Evolutionary conservation across 2,888 invertebrate species (phyloP).

Genomic region (Tipula lateralis): DNA sequence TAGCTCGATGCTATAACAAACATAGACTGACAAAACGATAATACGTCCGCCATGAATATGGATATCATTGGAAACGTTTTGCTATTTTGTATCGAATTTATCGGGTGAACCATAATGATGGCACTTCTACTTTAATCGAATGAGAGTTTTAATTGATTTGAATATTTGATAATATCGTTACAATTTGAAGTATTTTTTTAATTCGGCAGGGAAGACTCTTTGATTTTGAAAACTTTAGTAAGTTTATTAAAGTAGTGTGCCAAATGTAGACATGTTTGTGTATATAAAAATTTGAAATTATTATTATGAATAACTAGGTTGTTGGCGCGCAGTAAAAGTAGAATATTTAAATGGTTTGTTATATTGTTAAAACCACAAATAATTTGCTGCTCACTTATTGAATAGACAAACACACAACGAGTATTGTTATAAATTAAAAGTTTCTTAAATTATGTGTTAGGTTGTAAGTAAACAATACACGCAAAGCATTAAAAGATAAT

Average conservation of each 20-base stretch:
- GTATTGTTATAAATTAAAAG: not conserved
- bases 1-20: no score
- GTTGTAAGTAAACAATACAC: no score
- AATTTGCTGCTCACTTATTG: not conserved
- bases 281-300: not conserved
- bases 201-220: not conserved
- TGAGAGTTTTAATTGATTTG: no score
- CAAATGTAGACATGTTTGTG: not conserved
- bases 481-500: not conserved
- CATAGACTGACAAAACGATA: no score
- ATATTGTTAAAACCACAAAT: not conserved
- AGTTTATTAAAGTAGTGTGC: not conserved
- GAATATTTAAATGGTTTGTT: not conserved
- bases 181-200: no score
- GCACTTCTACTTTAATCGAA: no score
- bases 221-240: not conserved
- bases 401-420: not conserved
- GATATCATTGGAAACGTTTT: no score
- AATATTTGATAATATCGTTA: no score
- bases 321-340: no score
- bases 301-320: not conserved
- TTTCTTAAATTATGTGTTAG: not conserved
- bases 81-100: no score
- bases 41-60: no score
- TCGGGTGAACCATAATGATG: no score